phyloP scores from a whole-genome alignment of 2,888 invertebrate species.

The Drosophila dives region DNA sequence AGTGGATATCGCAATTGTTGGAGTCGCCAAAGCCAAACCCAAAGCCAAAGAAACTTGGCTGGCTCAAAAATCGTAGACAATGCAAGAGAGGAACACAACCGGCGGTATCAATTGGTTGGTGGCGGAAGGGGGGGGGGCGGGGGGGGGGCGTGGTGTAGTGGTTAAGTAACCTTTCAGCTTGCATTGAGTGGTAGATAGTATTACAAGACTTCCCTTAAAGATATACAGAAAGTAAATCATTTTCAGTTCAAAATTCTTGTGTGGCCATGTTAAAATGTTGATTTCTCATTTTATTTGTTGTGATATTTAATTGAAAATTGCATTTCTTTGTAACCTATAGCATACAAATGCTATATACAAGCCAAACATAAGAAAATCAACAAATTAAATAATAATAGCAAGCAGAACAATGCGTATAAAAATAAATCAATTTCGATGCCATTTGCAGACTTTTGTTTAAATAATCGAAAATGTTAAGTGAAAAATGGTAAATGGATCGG shows the following conservation, averaged over 20 bases:
- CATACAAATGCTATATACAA: conserved; percentile 8
- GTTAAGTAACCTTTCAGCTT: conserved; percentile 47
- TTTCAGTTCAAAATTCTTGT: not conserved
- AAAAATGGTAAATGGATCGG: not conserved
- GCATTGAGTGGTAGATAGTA: conserved; percentile 57
- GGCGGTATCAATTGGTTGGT: not conserved
- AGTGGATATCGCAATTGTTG: conserved; percentile 22
- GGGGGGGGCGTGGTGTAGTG: not conserved
- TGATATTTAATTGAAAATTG: conserved; percentile 19
- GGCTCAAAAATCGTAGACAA: conserved; percentile 45
- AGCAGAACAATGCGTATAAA: conserved; percentile 14
- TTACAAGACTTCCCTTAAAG: conserved; percentile 43
- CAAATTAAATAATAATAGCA: not conserved
- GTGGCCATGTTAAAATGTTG: not conserved
- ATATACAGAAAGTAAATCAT: conserved; percentile 14
- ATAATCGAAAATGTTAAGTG: not conserved
- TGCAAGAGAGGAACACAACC: not conserved
- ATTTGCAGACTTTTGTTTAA: conserved; percentile 24
- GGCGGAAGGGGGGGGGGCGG: not conserved
- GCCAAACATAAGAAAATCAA: not conserved
- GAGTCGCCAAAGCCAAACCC: conserved; percentile 13
- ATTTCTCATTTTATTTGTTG: not conserved
- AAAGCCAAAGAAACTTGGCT: conserved; percentile 17
- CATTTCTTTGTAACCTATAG: not conserved
- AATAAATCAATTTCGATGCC: conserved; percentile 43